A percentile compares a stretch with the other conserved stretches of the same genome.
Evolutionary conservation across 2,888 invertebrate species (phyloP).

Genomic region (Lasioglossum malachurum): DNA sequence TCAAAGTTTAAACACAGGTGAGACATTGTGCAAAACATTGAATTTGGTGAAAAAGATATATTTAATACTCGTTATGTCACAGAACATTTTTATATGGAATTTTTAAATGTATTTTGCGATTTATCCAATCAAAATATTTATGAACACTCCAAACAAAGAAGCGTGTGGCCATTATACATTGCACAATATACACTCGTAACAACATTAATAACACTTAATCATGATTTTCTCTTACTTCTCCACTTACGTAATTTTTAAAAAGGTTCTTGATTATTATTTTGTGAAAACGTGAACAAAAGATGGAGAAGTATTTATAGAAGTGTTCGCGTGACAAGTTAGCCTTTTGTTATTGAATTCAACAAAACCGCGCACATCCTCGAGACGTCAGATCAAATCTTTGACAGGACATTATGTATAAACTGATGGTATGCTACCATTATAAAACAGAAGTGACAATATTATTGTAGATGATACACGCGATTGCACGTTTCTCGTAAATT

Average conservation of each 20-base stretch:
- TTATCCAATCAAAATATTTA: too few species aligned
- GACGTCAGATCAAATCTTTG: constrained; percentile 28
- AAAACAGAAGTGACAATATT: not conserved
- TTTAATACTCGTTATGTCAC: too few species aligned
- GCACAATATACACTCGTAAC: not conserved
- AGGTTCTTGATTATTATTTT: too few species aligned
- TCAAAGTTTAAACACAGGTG: constrained; percentile 15
- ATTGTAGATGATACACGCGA: not conserved
- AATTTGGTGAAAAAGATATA: not conserved
- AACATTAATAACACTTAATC: not conserved
- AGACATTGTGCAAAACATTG: not conserved
- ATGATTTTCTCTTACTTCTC: too few species aligned
- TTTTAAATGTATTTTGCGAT: too few species aligned
- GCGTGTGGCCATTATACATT: too few species aligned
- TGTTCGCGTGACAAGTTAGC: not conserved
- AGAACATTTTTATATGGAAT: too few species aligned
- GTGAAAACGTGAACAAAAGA: not conserved
- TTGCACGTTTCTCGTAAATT: not conserved
- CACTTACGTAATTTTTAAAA: too few species aligned
- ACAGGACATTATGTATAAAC: constrained; percentile 9
- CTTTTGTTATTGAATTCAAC: not conserved
- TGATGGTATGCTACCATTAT: not conserved
- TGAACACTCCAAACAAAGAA: too few species aligned
- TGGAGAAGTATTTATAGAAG: not conserved
- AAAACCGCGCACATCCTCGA: not conserved